phyloP scores from a whole-genome alignment of 2,113 vertebrate genomes.

The Petroica traversi region DNA sequence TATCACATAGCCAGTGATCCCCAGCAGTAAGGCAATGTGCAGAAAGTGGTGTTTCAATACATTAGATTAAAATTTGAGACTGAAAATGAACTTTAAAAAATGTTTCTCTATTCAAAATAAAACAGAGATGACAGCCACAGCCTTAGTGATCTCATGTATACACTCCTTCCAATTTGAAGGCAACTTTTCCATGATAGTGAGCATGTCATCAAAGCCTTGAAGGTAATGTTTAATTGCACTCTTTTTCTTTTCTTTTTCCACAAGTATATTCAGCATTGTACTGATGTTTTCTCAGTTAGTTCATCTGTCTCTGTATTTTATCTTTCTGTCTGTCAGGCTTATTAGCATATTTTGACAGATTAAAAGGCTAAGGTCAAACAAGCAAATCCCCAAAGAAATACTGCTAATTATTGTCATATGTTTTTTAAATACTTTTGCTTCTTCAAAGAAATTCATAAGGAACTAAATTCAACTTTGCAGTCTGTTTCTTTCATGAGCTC shows the following conservation, averaged over 20 bases:
- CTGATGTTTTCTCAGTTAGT: conserved; percentile 52
- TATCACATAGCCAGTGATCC: neutral
- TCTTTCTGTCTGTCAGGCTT: conserved; percentile 72
- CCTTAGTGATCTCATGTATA: neutral
- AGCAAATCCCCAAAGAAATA: conserved; percentile 77
- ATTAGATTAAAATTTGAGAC: neutral
- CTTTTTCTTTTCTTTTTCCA: neutral
- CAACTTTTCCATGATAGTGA: neutral
- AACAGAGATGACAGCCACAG: neutral
- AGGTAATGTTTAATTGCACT: conserved; percentile 20
- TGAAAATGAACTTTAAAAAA: neutral
- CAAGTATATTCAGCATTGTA: conserved; percentile 47
- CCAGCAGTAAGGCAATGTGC: neutral
- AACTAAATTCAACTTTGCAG: conserved; percentile 67
- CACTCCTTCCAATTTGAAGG: neutral
- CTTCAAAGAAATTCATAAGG: conserved; percentile 75
- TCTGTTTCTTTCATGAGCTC: conserved; percentile 53
- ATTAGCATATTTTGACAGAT: conserved; percentile 80
- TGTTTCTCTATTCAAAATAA: neutral
- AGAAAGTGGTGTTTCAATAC: neutral
- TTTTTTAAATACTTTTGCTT: conserved; percentile 75
- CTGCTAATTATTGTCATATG: conserved; percentile 77
- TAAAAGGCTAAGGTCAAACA: conserved; percentile 81
- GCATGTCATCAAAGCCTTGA: conserved; percentile 7
- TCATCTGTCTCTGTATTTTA: conserved; percentile 64